Evolutionary conservation across 35 echinoderm and acorn worm species (phyloP), one percentile per base, ranked within the genome.

Genomic region (Apostichopus japonicus): DNA sequence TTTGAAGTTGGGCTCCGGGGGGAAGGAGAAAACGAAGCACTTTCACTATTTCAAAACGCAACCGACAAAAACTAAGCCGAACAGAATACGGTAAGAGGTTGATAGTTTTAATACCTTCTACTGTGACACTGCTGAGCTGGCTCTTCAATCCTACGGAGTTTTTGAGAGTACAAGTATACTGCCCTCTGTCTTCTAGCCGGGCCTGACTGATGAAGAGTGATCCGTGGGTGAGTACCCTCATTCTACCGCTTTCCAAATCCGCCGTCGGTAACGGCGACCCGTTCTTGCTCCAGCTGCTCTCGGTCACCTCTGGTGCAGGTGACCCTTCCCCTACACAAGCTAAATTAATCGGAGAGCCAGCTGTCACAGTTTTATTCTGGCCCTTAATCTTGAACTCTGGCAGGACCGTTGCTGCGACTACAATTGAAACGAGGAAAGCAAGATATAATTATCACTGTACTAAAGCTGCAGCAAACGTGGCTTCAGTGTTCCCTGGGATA

Each of bases 241-340:
- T 67, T 2, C 95, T 91, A 51, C 93, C 91, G 51, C 79, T 96
- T 6, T 79, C 79, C 24, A 99, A 58, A 27, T 99, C 93, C 4
- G 6, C 92, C 24, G 70, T 72, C 19, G 86, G 53, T 17, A 99
- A 67, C 9, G 97, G 95, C 55, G 84, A 19, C 23, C 93, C 93
- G 24, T 99, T 87, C 65, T 96, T 96, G 8, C 83, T 84, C 97
- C 97, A 99, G 77, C 78, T 99, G 23, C 79, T 54, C 25, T 83
- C 75, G 1, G 95, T 99, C 10, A 99, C 93, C 14, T 55, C 22
- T 8, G 97, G 97, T 9, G 94, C 90, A 51, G 89, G 95, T 4
- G 55, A 75, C 5, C 95, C 97, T 19, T 91, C 65, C 4, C 77
- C 91, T 24, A 24, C 24, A 62, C 97, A 99, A 6, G 8, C 21